Evolutionary conservation across 2,113 vertebrate genomes (phyloP).

Genomic region (Eretmochelys imbricata): DNA sequence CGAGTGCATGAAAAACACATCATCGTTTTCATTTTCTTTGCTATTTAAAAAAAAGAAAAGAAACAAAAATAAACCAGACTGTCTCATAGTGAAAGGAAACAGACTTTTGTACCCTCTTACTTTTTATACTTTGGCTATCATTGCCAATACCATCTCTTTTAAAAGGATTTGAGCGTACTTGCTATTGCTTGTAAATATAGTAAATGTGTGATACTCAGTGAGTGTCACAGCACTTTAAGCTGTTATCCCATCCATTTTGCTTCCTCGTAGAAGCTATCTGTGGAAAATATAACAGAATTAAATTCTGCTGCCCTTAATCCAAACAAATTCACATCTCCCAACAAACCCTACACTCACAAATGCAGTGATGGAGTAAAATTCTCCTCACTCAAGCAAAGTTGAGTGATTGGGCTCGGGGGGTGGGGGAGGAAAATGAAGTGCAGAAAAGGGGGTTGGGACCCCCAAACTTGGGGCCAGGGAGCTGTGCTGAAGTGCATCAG

Average conservation of each 20-base stretch:
- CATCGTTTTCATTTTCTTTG: slow-evolving; percentile 77
- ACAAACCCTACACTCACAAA: neutral
- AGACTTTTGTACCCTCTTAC: neutral
- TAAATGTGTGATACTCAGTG: neutral
- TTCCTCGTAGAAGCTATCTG: neutral
- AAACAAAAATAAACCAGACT: slow-evolving; percentile 43
- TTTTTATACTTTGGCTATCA: neutral
- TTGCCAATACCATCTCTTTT: neutral
- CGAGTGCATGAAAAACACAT: slow-evolving; percentile 46
- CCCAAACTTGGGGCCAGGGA: neutral
- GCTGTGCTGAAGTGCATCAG: neutral
- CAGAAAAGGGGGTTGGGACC: neutral
- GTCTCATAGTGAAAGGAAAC: slow-evolving; percentile 33
- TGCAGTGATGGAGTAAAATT: neutral
- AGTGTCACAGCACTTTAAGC: neutral
- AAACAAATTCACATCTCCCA: neutral
- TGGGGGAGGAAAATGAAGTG: neutral
- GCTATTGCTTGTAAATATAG: neutral
- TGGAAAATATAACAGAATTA: neutral
- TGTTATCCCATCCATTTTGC: neutral
- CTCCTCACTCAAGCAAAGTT: neutral
- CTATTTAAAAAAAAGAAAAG: slow-evolving; percentile 65
- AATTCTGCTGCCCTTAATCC: slow-evolving; percentile 5
- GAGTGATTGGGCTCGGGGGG: neutral
- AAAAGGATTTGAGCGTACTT: neutral